A percentile compares a stretch with the other conserved stretches of the same genome.
These are phyloP conservation scores for Corvus moneduloides DNA, from an alignment of 2,113 vertebrate genomes.

Conservation along the genomic window DNA sequence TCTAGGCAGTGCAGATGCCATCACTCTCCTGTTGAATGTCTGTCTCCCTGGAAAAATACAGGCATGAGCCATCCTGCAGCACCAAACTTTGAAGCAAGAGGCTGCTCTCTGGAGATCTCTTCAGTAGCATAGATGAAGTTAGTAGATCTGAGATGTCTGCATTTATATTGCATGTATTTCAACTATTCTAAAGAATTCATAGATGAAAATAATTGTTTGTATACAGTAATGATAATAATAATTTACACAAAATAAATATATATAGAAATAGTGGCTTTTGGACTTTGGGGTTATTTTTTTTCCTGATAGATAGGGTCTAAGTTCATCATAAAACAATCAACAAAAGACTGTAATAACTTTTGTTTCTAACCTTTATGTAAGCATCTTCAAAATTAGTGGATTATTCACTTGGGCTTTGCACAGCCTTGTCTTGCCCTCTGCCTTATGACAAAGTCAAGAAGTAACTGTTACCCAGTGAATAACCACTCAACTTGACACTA, in stretches of 20 bases:
- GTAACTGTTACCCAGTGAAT: neutral
- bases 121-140: neutral
- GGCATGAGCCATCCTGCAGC: neutral
- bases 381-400: neutral
- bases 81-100: neutral
- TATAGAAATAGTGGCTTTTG: neutral
- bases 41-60: neutral
- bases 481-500: neutral
- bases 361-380: neutral
- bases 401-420: neutral
- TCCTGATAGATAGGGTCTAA: neutral
- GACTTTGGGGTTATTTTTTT: neutral
- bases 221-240: neutral
- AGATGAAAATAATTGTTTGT: neutral
- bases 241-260: neutral
- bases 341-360: neutral
- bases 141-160: neutral
- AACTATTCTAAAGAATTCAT: neutral
- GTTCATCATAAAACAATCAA: neutral
- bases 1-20: neutral
- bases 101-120: neutral
- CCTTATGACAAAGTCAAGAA: neutral
- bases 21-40: fast-evolving
- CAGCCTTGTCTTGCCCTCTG: neutral
- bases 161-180: neutral